Evolutionary conservation across 2,797 vertebrate genomes (phyloP), one percentile per base, ranked within the genome.

Genomic region (Cyprinella venusta): DNA sequence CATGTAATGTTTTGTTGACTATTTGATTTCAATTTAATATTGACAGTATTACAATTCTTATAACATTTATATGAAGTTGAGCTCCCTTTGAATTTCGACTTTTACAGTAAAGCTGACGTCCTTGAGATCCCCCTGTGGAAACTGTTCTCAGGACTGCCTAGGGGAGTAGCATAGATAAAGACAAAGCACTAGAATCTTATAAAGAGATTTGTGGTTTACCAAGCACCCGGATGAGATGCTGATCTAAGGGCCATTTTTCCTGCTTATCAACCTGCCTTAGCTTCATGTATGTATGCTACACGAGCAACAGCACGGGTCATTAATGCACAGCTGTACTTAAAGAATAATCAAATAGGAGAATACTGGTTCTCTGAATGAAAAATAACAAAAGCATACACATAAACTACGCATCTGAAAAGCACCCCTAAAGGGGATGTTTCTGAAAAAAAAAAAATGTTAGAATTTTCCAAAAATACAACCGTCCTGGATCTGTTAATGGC

Each of bases 151-250:
- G 45, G 48, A 54, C 16, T 40, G 61, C n/a, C 24, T 65, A 81
- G 68, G 40, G 45, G 63, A 69, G 24, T 30, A 30, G 8, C 5
- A 48, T 18, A 61, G 72, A 81, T 80, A 80, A 74, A 80, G 72
- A 48, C 69, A 80, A 80, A 74, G 63, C 74, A 21, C 70, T 59
- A 21, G 38, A 75, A 71, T 61, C 50, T 69, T 79, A 24, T 85
- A 63, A 71, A 70, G 65, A 81, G 72, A 64, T 81, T 77, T 81
- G 65, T 81, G 54, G 79, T 81, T 76, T 81, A 76, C 64, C 54
- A 52, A 26, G 40, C 79, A 81, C 67, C 68, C 1, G n/a, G 8
- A 80, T 82, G 84, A 52, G 80, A 61, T 71, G 64, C 19, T 67
- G 80, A 86, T 79, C 70, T 40, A 26, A 67, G 50, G 42, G 36